phyloP scores from a whole-genome alignment of 1,140 invertebrate species.

The Zaprionus gabonicus region DNA sequence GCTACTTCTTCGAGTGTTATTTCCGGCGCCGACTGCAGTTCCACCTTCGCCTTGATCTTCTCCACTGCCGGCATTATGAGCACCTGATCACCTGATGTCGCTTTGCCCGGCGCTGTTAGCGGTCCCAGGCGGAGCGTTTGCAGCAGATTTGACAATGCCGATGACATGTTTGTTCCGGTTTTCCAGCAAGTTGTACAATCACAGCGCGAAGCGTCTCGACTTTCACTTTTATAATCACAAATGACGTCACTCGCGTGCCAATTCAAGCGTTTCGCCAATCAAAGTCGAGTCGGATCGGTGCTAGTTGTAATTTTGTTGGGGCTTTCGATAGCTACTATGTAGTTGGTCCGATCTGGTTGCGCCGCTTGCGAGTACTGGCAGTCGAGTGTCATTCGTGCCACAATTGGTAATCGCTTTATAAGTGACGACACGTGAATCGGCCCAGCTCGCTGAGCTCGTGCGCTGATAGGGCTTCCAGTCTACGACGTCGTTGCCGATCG shows the following conservation, averaged over 20 bases:
- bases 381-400: constrained; percentile 62
- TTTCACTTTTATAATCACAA: constrained; percentile 68
- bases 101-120: constrained; percentile 38
- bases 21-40: constrained; percentile 55
- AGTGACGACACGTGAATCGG: constrained; percentile 70
- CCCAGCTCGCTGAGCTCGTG: neutral
- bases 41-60: constrained; percentile 47
- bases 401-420: constrained; percentile 71
- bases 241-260: constrained; percentile 35
- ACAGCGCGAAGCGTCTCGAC: constrained; percentile 12
- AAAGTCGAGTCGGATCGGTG: neutral
- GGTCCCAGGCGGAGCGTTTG: constrained; percentile 72
- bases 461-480: constrained; percentile 54
- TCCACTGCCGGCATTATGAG: constrained; percentile 38
- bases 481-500: neutral
- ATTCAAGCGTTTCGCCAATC: constrained; percentile 9
- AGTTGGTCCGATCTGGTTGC: constrained; percentile 54
- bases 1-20: constrained; percentile 88
- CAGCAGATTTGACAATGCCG: constrained; percentile 68
- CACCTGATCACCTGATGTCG: constrained; percentile 29
- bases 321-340: neutral
- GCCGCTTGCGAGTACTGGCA: constrained; percentile 44
- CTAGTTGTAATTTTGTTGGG: neutral
- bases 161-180: constrained; percentile 58
- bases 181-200: constrained; percentile 11